Base-by-base conservation (phyloP, 2,888 invertebrate species). In the Parnassius mnemosyne region DNA sequence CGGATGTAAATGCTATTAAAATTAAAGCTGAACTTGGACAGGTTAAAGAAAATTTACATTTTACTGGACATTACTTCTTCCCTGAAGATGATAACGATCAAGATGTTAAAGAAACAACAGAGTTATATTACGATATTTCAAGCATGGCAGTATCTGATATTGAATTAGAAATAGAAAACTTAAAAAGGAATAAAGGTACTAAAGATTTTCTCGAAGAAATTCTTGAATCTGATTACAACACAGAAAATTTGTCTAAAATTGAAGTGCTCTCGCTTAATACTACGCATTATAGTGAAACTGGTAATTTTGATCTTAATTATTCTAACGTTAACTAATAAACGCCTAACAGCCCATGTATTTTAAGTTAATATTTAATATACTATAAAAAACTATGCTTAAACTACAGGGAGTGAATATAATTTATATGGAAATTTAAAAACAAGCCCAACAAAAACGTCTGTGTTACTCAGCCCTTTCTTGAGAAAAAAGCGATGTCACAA, bases 61-160 rank as follows among this genome's bases (percentile, higher is more conserved):
- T 86, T 63, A 85, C 87, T 42, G 90, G 90, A 2, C 89, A 90
- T 71, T 89, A 85, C 61, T 91, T 91, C 71, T 89, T 90, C 63
- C 90, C 90, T 56, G 89, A 89, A 77, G 88, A 88, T n/a, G 74
- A 74, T n/a, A 76, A 71, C 46, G 82, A 80, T 43, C 78, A 79
- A 53, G 67, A 60, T 46, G 76, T 65, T 25, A 72, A 66, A 42
- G 84, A 83, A 70, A 72, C 73, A 3, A 81, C 80, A 53, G 87
- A 89, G 61, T 61, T 71, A 10, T 85, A 88, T 69, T 85, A 88
- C 51, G 88, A 89, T 63, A 69, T 68, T 34, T 68, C 81, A 10
- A 78, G 76, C 64, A 66, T 80, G 44, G 75, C 81, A 12, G 66
- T 81, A 51, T 78, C 86, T 53, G 89, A 89, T 65, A 74, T 87